phyloP scores from a whole-genome alignment of 2,888 invertebrate species.

The Hipparchia semele region DNA sequence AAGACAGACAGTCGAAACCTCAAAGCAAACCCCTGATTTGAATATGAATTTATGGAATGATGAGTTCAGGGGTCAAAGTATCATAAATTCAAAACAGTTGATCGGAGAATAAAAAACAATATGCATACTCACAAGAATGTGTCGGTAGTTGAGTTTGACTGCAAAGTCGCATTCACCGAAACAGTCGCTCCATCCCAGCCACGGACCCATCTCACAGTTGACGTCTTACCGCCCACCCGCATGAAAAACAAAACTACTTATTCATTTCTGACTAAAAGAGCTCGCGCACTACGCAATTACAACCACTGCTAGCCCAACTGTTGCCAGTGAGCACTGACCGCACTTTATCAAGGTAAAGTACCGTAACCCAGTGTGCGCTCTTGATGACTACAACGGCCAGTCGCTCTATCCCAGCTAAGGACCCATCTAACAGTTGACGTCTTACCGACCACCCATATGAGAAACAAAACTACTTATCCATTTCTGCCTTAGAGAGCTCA shows the following conservation, averaged over 20 bases:
- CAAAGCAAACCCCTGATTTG: no score
- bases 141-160: constrained; percentile 70
- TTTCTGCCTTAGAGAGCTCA: not conserved
- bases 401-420: constrained; percentile 74
- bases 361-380: no score
- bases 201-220: constrained; percentile 65
- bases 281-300: no score
- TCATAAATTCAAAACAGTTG: not conserved
- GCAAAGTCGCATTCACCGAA: constrained; percentile 68
- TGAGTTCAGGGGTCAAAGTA: not conserved
- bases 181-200: constrained; percentile 75
- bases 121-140: constrained; percentile 58
- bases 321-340: no score
- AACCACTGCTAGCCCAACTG: no score
- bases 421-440: constrained; percentile 62
- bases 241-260: constrained; percentile 18
- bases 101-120: not conserved
- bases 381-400: constrained; percentile 34
- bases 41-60: not conserved
- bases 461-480: constrained; percentile 15
- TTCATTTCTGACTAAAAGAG: no score
- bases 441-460: constrained; percentile 33
- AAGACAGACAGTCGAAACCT: no score
- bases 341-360: no score
- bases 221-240: constrained; percentile 41